Percentiles rank a stretch among this genome's conserved stretches.
Evolutionary conservation across 2,797 vertebrate genomes (phyloP).

Genomic region (Enteromius unitaeniatus): DNA sequence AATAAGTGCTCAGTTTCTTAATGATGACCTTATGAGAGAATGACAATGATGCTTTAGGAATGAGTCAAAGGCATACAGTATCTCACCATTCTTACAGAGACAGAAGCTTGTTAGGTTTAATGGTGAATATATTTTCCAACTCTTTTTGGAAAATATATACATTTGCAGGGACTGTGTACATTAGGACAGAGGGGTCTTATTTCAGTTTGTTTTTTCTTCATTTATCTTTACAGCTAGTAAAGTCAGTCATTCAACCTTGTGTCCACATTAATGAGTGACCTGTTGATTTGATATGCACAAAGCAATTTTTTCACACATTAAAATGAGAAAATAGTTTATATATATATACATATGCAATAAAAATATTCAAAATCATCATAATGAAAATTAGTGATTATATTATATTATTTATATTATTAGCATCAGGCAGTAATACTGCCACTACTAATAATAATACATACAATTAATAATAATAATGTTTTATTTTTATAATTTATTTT

Average conservation of each 20-base stretch:
- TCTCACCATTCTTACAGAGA: constrained; percentile 41
- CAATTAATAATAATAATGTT: not conserved
- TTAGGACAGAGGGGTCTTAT: not conserved
- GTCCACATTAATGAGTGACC: not conserved
- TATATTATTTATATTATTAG: not conserved
- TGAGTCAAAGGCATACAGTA: constrained; percentile 56
- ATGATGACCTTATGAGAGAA: constrained; percentile 58
- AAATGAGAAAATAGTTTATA: not conserved
- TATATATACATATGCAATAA: not conserved
- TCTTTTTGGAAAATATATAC: constrained; percentile 65
- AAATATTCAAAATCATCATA: not conserved
- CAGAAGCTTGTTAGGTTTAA: constrained; percentile 31
- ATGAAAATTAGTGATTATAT: not conserved
- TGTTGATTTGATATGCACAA: constrained; percentile 35
- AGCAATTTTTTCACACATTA: not conserved
- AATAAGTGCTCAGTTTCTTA: constrained; percentile 18
- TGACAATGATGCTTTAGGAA: constrained; percentile 56
- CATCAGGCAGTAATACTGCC: not conserved
- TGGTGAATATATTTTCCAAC: constrained; percentile 59
- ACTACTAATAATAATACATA: not conserved
- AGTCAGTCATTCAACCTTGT: not conserved
- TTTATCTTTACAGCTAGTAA: not conserved
- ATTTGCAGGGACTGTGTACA: constrained; percentile 50
- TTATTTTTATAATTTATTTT: not conserved
- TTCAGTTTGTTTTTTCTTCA: not conserved